These are phyloP conservation scores for Grapholita molesta DNA, from an alignment of 1,140 invertebrate genomes.

Conservation along the genomic window DNA sequence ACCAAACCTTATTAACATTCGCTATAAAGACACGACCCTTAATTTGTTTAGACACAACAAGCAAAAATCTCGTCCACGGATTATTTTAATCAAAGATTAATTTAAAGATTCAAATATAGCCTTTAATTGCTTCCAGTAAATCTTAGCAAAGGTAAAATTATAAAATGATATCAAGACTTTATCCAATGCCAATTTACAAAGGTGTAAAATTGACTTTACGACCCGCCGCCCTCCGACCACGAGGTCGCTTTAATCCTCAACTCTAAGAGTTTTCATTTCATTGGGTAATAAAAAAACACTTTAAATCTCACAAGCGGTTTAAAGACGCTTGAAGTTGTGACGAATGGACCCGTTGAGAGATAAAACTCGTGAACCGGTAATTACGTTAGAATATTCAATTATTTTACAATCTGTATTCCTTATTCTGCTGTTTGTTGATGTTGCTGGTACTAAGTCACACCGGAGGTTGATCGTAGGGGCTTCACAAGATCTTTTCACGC, in stretches of 20 bases:
- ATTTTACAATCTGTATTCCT: not conserved
- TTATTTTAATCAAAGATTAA: not conserved
- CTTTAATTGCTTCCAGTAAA: no score
- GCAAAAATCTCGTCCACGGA: no score
- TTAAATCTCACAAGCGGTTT: slow-evolving; percentile 6
- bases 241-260: not conserved
- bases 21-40: not conserved
- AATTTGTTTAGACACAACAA: no score
- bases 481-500: no score
- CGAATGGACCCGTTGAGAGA: not conserved
- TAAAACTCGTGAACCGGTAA: slow-evolving; percentile 8
- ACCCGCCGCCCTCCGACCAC: slow-evolving; percentile 2
- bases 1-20: slow-evolving; percentile 6
- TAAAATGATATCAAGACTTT: not conserved
- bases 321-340: not conserved
- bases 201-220: slow-evolving; percentile 9
- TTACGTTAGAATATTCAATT: not conserved
- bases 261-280: slow-evolving; percentile 16
- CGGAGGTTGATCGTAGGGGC: no score
- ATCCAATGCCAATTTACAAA: not conserved
- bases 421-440: not conserved
- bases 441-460: not conserved
- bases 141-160: not conserved
- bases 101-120: not conserved
- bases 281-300: slow-evolving; percentile 12